Evolutionary conservation across 1,140 invertebrate species (phyloP).

Genomic region (Drosophila kurseongensis): DNA sequence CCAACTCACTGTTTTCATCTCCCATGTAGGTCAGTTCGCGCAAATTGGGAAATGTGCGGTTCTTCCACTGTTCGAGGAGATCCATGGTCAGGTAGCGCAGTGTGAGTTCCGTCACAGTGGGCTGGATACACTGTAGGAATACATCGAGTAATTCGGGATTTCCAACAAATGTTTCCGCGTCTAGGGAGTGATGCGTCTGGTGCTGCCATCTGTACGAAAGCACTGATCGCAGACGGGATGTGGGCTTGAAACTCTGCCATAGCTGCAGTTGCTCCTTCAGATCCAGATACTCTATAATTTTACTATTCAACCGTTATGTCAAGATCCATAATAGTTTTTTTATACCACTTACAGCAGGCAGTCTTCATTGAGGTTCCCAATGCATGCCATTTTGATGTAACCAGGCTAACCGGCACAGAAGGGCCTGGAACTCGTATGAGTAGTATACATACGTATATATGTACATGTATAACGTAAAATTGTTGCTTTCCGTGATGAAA

Average conservation of each 20-base stretch:
- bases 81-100: conserved; percentile 16
- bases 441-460: neutral
- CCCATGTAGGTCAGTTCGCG: conserved; percentile 21
- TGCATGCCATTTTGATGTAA: neutral
- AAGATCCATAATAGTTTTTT: too few relatives aligned
- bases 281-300: conserved; percentile 38
- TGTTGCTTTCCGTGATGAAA: conserved; percentile 31
- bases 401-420: neutral
- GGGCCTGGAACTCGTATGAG: neutral
- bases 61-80: conserved; percentile 15
- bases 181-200: neutral
- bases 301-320: conserved; percentile 5
- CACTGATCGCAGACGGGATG: conserved; percentile 11
- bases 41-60: conserved; percentile 10
- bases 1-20: conserved; percentile 21
- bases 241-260: conserved; percentile 32
- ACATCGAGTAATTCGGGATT: neutral
- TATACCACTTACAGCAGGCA: conserved; percentile 36
- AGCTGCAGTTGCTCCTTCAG: conserved; percentile 33
- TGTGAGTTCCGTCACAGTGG: conserved; percentile 9
- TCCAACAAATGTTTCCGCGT: conserved; percentile 5
- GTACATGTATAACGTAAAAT: neutral
- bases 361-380: conserved; percentile 32
- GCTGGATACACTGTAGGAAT: conserved; percentile 22
- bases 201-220: conserved; percentile 30